A percentile compares a stretch with the other conserved stretches of the same genome.
These are phyloP conservation scores for Leucania comma DNA, from an alignment of 2,888 invertebrate genomes.

Conservation along the genomic window DNA sequence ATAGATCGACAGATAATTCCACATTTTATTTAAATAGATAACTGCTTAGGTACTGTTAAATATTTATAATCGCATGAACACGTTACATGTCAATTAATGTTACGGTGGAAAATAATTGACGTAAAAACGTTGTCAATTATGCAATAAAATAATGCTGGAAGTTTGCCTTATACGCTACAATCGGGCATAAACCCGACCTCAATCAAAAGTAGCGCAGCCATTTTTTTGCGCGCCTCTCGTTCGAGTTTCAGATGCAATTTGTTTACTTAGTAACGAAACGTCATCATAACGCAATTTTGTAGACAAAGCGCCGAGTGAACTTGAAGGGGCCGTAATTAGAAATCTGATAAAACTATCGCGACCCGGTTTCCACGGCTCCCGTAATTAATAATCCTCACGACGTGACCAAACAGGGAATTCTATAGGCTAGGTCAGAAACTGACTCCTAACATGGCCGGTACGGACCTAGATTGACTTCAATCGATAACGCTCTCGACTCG, in stretches of 20 bases:
- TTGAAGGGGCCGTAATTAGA: conserved; percentile 74
- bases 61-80: conserved; percentile 81
- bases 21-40: conserved; percentile 64
- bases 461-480: conserved; percentile 73
- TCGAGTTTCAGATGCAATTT: conserved; percentile 67
- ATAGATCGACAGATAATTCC: conserved; percentile 70
- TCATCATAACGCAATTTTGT: conserved; percentile 69
- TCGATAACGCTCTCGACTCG: conserved; percentile 68
- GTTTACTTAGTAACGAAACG: conserved; percentile 74
- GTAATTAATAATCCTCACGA: conserved; percentile 80
- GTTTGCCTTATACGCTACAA: conserved; percentile 76
- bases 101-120: conserved; percentile 84
- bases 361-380: conserved; percentile 77
- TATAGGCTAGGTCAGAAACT: conserved; percentile 76
- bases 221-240: conserved; percentile 71
- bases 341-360: conserved; percentile 76
- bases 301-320: conserved; percentile 66
- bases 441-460: conserved; percentile 77
- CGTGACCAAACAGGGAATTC: conserved; percentile 80
- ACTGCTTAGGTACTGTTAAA: conserved; percentile 71
- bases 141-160: conserved; percentile 81
- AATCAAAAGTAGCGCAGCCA: conserved; percentile 73
- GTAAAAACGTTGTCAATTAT: conserved; percentile 82
- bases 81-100: conserved; percentile 86
- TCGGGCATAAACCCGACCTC: conserved; percentile 66